A percentile compares a stretch with the other conserved stretches of the same genome.
phyloP scores from a whole-genome alignment of 2,797 vertebrate genomes.

The Paramormyrops hopkinsi region DNA sequence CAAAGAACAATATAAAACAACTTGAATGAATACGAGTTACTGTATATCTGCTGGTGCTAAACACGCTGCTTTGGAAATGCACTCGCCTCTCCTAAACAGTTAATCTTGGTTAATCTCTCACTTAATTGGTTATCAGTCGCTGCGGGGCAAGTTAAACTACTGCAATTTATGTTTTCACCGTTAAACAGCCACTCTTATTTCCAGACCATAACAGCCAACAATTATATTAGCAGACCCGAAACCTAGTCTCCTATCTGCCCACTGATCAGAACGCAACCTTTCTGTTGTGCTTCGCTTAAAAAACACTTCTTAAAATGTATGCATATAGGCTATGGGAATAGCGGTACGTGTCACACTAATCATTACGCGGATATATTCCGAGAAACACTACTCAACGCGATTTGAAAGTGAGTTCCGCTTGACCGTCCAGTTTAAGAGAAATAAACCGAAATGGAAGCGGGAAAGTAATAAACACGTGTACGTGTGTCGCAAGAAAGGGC shows the following conservation, averaged over 20 bases:
- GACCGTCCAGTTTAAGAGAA: conserved; percentile 37
- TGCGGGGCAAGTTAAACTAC: conserved; percentile 67
- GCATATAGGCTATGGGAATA: conserved; percentile 59
- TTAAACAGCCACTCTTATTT: conserved; percentile 74
- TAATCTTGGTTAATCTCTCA: conserved; percentile 71
- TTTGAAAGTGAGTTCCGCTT: conserved; percentile 54
- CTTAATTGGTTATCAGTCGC: conserved; percentile 76
- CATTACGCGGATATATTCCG: conserved; percentile 43
- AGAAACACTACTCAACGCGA: conserved; percentile 50
- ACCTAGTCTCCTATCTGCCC: conserved; percentile 60
- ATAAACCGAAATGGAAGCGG: conserved; percentile 14
- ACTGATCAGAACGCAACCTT: conserved; percentile 68
- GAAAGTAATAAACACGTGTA: conserved; percentile 25
- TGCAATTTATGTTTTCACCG: conserved; percentile 68
- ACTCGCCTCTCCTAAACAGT: conserved; percentile 57
- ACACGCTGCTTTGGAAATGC: conserved; percentile 51
- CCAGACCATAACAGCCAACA: conserved; percentile 71
- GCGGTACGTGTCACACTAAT: conserved; percentile 60
- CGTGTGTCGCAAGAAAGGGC: conserved; percentile 16
- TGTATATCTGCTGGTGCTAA: conserved; percentile 59
- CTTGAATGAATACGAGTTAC: conserved; percentile 43
- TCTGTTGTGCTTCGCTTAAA: conserved; percentile 68
- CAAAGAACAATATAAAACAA: conserved; percentile 55
- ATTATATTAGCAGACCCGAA: conserved; percentile 73
- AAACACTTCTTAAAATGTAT: conserved; percentile 45